These are phyloP conservation scores for Zosterops japonicus DNA, from an alignment of 2,113 vertebrate genomes.

Conservation along the genomic window DNA sequence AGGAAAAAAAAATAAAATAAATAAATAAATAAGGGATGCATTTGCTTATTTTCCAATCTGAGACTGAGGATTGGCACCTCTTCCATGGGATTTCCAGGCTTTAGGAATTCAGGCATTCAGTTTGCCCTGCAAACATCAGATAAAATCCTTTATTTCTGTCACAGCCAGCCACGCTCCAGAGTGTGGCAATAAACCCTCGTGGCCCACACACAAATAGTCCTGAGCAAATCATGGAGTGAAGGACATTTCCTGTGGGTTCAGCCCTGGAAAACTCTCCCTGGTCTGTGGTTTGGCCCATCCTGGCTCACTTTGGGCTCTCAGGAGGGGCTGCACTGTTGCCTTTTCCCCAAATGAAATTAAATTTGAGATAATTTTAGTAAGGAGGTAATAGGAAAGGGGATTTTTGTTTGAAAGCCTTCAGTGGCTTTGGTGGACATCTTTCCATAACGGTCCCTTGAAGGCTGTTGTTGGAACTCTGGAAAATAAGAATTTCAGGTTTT, in stretches of 20 bases:
- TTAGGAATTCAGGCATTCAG: background rate
- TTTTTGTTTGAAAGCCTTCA: background rate
- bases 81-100: background rate
- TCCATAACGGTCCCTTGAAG: background rate
- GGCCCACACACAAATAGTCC: background rate
- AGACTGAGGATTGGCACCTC: background rate
- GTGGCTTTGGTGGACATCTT: background rate
- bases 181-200: background rate
- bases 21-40: background rate
- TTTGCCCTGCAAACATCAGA: background rate
- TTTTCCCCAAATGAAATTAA: background rate
- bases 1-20: too few relatives aligned
- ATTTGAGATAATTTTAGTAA: background rate
- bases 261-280: background rate
- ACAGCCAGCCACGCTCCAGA: too few relatives aligned
- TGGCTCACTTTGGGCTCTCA: background rate
- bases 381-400: accelerated
- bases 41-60: constrained; percentile 12
- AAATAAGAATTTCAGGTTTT: too few relatives aligned
- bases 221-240: background rate
- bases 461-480: background rate
- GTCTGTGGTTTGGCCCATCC: background rate
- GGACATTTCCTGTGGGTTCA: background rate
- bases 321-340: background rate
- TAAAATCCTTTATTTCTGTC: background rate